Evolutionary conservation across 2,113 vertebrate species (phyloP), one percentile per base, ranked within the genome.

Genomic region (Pseudopipra pipra): DNA sequence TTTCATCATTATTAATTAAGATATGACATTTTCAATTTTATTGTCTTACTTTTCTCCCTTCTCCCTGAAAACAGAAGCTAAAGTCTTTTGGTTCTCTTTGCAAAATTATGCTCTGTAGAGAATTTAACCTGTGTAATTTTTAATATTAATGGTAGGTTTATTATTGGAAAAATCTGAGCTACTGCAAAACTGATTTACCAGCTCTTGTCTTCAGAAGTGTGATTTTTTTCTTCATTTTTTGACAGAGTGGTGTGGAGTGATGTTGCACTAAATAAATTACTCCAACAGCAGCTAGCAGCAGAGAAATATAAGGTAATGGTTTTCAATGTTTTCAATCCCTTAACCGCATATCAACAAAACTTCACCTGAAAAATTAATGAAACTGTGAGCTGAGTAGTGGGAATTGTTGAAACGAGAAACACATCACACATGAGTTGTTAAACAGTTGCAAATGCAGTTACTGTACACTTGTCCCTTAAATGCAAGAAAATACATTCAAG

Each of bases 281-380:
- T 90, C 22, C 27, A 37, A 63, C 30, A 52, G 22, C n/a, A 84
- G 22, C 33, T 80, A 74, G 30, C 59, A 84, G 59, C 11, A 43
- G 39, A 91, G 55, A 90, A 91, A 49, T 33, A n/a, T 11, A 67
- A 23, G 66, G 27, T 47, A 93, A 66, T 70, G 33, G 41, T 85
- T 95, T 95, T 83, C 39, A 79, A 4, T 65, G 22, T 91, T 91
- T 95, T 90, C 68, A 72, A 12, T 84, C 35, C 47, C 76, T 89
- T 68, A 93, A 87, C 37, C 33, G 83, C 58, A 70, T 85, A 95
- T 87, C 89, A 96, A 58, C 71, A 95, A 93, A 95, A 89, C 23
- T 79, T 91, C 54, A 94, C 81, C 62, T 89, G 80, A 89, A 96
- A 95, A 89, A 94, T 79, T 96, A 85, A 96, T 87, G 93, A 87